Base-by-base conservation (phyloP, 37 sponge, comb jelly and placozoan genomes). In the Hexactinellida sp. region DNA sequence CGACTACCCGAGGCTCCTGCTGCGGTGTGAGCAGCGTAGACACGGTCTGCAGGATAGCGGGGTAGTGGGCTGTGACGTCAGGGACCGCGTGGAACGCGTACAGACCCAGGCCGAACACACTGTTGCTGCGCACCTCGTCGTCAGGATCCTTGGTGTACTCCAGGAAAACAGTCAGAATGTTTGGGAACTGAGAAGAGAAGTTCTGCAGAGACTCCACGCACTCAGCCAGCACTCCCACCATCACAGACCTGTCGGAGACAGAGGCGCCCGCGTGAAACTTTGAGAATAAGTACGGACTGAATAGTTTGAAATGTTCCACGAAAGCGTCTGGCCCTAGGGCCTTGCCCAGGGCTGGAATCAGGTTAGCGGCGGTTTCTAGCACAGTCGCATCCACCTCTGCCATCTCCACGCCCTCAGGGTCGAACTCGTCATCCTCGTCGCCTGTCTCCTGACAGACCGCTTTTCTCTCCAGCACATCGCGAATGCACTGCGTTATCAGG, bases 41-140 rank as follows among this genome's bases (percentile, higher is more conserved):
- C 76, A 96, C 84, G 25, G 85, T 41, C 51, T 89, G 92, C 0
- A 96, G 89, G 10, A 93, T 88, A 0, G 54, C 71, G 5, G 83
- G 88, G 47, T 94, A 96, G 0, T 92, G 86, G 23, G 84, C 84
- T 36, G 16, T 19, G 24, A 90, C 88, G 30, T 87, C 88, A 32
- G 92, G 85, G 3, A 87, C 34, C 36, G 85, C 92, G 30, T 86
- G 83, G 21, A 87, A 85, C 38, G 90, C 91, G 16, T 94, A 84
- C 37, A 92, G 41, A 25, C 97, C 97, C 76, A 96, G n/a, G 0
- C 93, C 94, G 55, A 84, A 96, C 36, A 92, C 89, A 37, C 92
- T 89, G 83, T 96, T 96, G 47, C 90, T 92, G 55, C 91, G 83
- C 28, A 96, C 97, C 38, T 96, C 97, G 52, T 91, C 91, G 0